Conservation (phyloP, 2,113 vertebrate species). For the Amia ocellicauda region DNA sequence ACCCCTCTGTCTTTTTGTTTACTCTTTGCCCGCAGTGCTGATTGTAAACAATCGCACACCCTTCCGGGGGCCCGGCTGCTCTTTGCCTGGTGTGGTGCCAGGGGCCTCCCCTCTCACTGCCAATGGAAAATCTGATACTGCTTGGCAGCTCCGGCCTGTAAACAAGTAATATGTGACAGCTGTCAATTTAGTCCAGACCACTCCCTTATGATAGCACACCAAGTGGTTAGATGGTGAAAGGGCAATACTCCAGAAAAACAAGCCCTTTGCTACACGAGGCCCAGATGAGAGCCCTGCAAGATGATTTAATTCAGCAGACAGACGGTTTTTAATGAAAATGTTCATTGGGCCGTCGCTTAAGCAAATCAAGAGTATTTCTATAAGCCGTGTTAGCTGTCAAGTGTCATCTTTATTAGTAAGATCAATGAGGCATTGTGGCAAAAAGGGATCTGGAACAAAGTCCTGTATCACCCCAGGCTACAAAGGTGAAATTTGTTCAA, state of each 20-base stretch:
- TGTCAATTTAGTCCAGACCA: constrained; percentile 34
- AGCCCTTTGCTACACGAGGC: constrained; percentile 9
- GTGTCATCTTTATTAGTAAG: constrained; percentile 72
- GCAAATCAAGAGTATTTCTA: constrained; percentile 33
- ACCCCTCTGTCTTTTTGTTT: constrained; percentile 67
- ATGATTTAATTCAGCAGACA: constrained; percentile 2
- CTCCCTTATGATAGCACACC: constrained; percentile 24
- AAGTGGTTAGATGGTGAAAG: constrained; percentile 38
- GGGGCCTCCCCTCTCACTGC: constrained; percentile 26
- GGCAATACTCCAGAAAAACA: constrained; percentile 38
- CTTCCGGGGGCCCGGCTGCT: constrained; percentile 41
- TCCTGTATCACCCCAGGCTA: constrained; percentile 64
- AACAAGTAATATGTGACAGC: constrained; percentile 34
- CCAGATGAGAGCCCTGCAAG: constrained; percentile 20
- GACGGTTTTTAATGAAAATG: background rate
- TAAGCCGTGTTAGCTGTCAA: constrained; percentile 67
- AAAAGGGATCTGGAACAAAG: constrained; percentile 57
- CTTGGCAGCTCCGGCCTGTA: constrained; percentile 5
- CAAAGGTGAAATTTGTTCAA: constrained; percentile 63
- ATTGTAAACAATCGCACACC: constrained; percentile 64
- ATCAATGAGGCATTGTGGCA: constrained; percentile 62
- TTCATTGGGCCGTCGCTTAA: constrained; percentile 21
- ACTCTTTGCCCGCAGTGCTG: constrained; percentile 64
- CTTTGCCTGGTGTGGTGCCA: constrained; percentile 31
- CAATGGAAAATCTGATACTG: constrained; percentile 37